Evolutionary conservation across 2,888 invertebrate genomes (phyloP), one percentile per base, ranked within the genome.

Genomic region (Nebria brevicollis): DNA sequence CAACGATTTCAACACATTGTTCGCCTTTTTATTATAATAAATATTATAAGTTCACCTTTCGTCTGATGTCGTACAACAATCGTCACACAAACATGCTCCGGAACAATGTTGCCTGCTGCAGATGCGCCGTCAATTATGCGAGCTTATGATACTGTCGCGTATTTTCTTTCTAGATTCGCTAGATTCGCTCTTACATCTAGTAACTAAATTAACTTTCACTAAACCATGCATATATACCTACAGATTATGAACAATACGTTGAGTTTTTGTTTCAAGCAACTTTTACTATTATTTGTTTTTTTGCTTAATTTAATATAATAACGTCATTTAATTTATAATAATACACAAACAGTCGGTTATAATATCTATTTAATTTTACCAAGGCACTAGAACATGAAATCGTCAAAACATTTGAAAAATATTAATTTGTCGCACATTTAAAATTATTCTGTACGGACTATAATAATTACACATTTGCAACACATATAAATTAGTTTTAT

Each of bases 1-100:
- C 80, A 26, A 70, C 70, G 68, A 80, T 80, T 80, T 80, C 80
- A 80, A 75, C 75, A 79, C 79, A 80, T 75, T 80, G 80, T 80
- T 80, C 75, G 75, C 70, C 72, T 80, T 80, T 80, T 80, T 80
- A 70, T 54, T 75, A 54, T 54, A 80, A 80, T 80, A 80, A 75
- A 75, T 64, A 70, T 70, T 11, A 11, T 26, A 66, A 34, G 70
- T 70, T 70, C 70, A 70, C 25, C 70, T 20, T 80, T 80, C 54
- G 66, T 75, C 42, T 42, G 74, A 41, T 43, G 78, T 78, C 73
- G 72, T 43, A 42, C 64, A 73, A 66, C 78, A 74, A 74, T 79
- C 64, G 80, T 80, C 64, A 80, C 80, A 75, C 68, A 66, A 15
- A 26, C 70, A 41, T 41, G 80, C 41, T 13, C 66, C 13, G 34